A percentile compares a stretch with the other conserved stretches of the same genome.
These are phyloP conservation scores for Stylophora pistillata DNA, from an alignment of 64 coral and sea anemone genomes.

Conservation along the genomic window DNA sequence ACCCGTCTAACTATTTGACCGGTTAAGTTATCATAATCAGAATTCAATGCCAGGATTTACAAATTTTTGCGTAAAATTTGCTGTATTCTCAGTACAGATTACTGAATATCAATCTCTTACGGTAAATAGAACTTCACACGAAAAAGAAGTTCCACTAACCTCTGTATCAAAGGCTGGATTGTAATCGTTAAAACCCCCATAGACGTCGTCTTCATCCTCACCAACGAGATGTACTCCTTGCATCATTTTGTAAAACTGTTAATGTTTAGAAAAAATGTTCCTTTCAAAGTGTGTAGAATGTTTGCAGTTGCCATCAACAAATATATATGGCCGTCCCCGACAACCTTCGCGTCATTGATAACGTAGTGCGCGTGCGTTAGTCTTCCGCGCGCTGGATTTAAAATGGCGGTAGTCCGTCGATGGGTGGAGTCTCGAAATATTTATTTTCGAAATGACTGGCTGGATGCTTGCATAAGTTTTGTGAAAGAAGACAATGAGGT, in stretches of 20 bases:
- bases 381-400: constrained; percentile 27
- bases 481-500: constrained; percentile 72
- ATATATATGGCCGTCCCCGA: constrained; percentile 51
- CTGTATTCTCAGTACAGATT: too few species aligned
- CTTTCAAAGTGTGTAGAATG: constrained; percentile 20
- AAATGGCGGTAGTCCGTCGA: constrained; percentile 76
- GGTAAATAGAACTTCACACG: too few species aligned
- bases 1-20: too few species aligned
- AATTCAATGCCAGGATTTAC: too few species aligned
- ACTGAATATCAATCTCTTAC: too few species aligned
- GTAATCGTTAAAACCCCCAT: constrained; percentile 97
- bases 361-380: neutral
- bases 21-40: too few species aligned
- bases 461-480: constrained; percentile 76
- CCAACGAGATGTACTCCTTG: constrained; percentile 95
- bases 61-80: too few species aligned
- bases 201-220: constrained; percentile 94
- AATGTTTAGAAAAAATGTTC: neutral
- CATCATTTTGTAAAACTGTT: constrained; percentile 60
- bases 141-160: constrained; percentile 36
- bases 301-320: constrained; percentile 95
- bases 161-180: constrained; percentile 97
- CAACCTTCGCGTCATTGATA: constrained; percentile 48
- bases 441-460: constrained; percentile 66
- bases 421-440: constrained; percentile 62